Evolutionary conservation across 2,797 vertebrate species (phyloP), one percentile per base, ranked within the genome.

Genomic region (Notolepis coatsorum): DNA sequence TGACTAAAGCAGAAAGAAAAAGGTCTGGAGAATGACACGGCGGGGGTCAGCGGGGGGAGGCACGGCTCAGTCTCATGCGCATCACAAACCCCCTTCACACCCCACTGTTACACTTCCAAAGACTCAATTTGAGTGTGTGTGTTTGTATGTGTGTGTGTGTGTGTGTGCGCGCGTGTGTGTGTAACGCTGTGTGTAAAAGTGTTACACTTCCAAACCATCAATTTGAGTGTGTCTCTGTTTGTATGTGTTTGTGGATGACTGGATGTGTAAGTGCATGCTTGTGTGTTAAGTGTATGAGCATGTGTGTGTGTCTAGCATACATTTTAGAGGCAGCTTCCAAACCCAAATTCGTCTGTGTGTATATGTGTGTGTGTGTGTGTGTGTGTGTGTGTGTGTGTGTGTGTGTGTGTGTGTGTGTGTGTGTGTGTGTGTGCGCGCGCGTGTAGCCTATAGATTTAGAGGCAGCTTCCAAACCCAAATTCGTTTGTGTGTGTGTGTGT

Each of bases 41-140:
- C 72, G 70, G 88, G 85, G 81, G 84, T 80, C 63, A 65, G 55
- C 27, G 65, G 67, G 79, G 73, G 75, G 61, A 51, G 65, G 65
- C 43, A 37, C 38, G 68, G 77, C 74, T 65, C 53, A 88, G 88
- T 89, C 81, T 85, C 64, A 90, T 90, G 89, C 81, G 81, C 71
- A 89, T 88, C 85, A 86, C 68, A 71, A 77, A 73, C 81, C 84
- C 80, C 82, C 65, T 13, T 88, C 78, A 80, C 85, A 82, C 83
- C 84, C 87, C 65, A 73, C 78, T 87, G 86, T 86, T 84, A 85
- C 73, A 83, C 76, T 63, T 76, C 71, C 62, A 69, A 75, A 54
- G n/a, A 46, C 73, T 41, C 54, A 52, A 65, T 39, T 68, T 73
- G 47, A 6, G 39, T 18, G 39, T 17, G 39, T 42, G n/a, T 42